phyloP scores from a whole-genome alignment of 2,113 vertebrate genomes.

The Anhinga rufa region DNA sequence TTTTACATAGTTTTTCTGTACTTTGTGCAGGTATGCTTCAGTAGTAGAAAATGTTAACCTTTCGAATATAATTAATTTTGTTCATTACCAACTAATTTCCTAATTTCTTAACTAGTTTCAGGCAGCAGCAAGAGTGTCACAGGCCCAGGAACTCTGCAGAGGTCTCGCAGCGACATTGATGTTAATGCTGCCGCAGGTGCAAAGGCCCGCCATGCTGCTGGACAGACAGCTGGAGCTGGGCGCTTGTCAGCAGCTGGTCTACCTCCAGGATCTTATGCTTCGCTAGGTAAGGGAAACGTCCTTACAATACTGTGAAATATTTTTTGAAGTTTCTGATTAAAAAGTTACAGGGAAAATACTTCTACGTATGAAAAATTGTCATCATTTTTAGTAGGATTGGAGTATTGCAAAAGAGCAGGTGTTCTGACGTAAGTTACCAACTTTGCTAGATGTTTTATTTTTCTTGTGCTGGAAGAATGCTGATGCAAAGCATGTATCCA shows the following conservation, averaged over 20 bases:
- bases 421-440: not conserved
- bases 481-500: not conserved
- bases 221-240: conserved; percentile 72
- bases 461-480: not conserved
- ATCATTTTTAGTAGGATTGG: rapidly evolving
- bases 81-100: not conserved
- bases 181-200: conserved; percentile 91
- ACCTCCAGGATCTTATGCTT: conserved; percentile 86
- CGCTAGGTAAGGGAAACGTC: conserved; percentile 79
- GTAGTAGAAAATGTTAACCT: not conserved
- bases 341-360: not conserved
- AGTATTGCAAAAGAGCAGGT: not conserved
- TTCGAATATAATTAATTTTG: not conserved
- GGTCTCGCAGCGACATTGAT: conserved; percentile 94
- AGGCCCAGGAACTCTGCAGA: conserved; percentile 83
- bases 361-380: rapidly evolving
- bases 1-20: rapidly evolving
- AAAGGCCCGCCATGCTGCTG: conserved; percentile 82
- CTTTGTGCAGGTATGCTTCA: not conserved
- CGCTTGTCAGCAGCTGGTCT: conserved; percentile 79
- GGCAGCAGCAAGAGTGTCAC: conserved; percentile 75
- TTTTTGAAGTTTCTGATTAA: not conserved
- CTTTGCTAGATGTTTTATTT: not conserved
- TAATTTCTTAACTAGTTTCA: conserved; percentile 69
- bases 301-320: rapidly evolving